Evolutionary conservation across 2,113 vertebrate species (phyloP).

Genomic region (Loxodonta africana): DNA sequence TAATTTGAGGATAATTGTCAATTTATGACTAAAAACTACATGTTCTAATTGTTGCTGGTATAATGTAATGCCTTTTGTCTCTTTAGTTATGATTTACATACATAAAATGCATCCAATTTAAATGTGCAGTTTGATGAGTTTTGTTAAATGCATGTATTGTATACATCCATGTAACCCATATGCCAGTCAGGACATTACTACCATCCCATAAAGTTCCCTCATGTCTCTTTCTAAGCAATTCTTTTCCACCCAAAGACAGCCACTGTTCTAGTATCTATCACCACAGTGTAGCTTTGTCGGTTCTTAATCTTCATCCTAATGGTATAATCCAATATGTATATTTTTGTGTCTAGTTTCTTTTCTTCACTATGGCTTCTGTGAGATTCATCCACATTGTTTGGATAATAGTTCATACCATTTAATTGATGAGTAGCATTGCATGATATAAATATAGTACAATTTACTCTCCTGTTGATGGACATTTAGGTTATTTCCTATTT

Average conservation of each 20-base stretch:
- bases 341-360: constrained; percentile 8
- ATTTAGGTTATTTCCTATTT: neutral
- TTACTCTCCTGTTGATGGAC: neutral
- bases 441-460: neutral
- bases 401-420: neutral
- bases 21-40: neutral
- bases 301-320: neutral
- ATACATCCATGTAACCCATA: neutral
- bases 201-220: neutral
- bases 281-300: neutral
- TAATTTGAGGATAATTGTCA: constrained; percentile 8
- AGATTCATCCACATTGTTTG: neutral
- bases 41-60: neutral
- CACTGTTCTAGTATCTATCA: neutral
- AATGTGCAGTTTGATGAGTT: neutral
- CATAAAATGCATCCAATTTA: neutral
- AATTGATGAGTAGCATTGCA: neutral
- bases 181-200: neutral
- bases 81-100: neutral
- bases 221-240: neutral
- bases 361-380: neutral
- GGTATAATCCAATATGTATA: neutral
- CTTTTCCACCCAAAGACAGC: neutral
- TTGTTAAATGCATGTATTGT: neutral
- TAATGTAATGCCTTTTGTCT: neutral